phyloP scores from a whole-genome alignment of 2,113 vertebrate genomes.

The Acanthochromis polyacanthus region DNA sequence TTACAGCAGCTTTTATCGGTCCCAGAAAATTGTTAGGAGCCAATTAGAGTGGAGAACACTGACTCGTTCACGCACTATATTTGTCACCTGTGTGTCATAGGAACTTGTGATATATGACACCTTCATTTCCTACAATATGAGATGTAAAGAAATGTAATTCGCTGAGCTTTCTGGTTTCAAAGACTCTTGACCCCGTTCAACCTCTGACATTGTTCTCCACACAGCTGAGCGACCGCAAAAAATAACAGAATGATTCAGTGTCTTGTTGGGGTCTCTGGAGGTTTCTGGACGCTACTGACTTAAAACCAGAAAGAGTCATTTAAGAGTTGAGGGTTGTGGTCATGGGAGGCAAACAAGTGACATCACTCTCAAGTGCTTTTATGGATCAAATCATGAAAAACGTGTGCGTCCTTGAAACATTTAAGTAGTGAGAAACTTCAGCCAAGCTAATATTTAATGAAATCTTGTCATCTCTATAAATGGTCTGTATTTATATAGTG shows the following conservation, averaged over 20 bases:
- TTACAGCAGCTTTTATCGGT: slow-evolving; percentile 65
- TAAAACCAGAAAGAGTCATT: slow-evolving; percentile 31
- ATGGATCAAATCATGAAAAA: slow-evolving; percentile 19
- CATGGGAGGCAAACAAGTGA: slow-evolving; percentile 63
- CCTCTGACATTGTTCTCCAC: slow-evolving; percentile 45
- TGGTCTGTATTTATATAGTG: too few species aligned
- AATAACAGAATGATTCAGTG: slow-evolving; percentile 65
- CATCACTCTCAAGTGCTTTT: slow-evolving; percentile 44
- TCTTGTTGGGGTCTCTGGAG: slow-evolving; percentile 27
- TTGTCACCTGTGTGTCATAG: slow-evolving; percentile 68
- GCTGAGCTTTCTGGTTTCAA: slow-evolving; percentile 4
- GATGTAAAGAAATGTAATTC: slow-evolving; percentile 37
- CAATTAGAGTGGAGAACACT: slow-evolving; percentile 68
- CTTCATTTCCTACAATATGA: slow-evolving; percentile 26
- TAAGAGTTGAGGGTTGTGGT: slow-evolving; percentile 53
- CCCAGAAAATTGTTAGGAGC: slow-evolving; percentile 62
- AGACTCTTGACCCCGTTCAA: slow-evolving; percentile 4
- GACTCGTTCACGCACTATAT: slow-evolving; percentile 47
- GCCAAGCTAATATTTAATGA: not conserved
- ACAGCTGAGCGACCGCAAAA: slow-evolving; percentile 54
- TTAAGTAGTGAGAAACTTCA: not conserved
- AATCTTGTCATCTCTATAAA: slow-evolving; percentile 1
- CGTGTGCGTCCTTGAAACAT: too few species aligned
- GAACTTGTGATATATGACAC: slow-evolving; percentile 41
- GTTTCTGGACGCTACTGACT: slow-evolving; percentile 41